Evolutionary conservation across 2,113 vertebrate species (phyloP).

Genomic region (Cranoglanis bouderius): DNA sequence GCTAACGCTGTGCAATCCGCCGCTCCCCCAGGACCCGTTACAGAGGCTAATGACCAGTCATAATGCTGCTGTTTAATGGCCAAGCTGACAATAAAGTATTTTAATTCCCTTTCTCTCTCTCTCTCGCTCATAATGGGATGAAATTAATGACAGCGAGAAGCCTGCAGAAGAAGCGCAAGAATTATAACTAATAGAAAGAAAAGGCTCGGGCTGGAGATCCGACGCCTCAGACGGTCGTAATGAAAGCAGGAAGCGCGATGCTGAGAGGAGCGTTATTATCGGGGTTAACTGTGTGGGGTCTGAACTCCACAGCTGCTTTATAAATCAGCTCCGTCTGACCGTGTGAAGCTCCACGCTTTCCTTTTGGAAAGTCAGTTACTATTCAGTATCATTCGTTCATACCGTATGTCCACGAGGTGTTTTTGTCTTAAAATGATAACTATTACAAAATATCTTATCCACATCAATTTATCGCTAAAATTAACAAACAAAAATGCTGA

Average conservation of each 20-base stretch:
- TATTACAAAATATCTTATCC: neutral
- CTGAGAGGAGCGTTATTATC: slow-evolving; percentile 50
- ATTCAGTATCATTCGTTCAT: neutral
- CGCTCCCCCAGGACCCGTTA: slow-evolving; percentile 66
- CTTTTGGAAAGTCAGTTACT: too few relatives aligned
- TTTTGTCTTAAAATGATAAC: neutral
- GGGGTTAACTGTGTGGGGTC: slow-evolving; percentile 59
- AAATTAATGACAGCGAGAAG: slow-evolving; percentile 68
- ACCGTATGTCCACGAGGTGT: neutral
- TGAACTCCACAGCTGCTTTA: slow-evolving; percentile 20
- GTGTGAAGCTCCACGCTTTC: neutral
- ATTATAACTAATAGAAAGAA: slow-evolving; percentile 56
- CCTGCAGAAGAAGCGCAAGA: slow-evolving; percentile 60
- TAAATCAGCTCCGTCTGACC: neutral
- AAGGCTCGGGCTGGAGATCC: slow-evolving; percentile 14
- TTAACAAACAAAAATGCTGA: neutral
- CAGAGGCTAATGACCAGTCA: slow-evolving; percentile 74
- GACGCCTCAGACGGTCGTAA: slow-evolving; percentile 51
- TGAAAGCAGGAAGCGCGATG: slow-evolving; percentile 58
- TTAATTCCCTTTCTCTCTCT: slow-evolving; percentile 73
- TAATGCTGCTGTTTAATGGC: slow-evolving; percentile 73
- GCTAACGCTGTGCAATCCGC: slow-evolving; percentile 59
- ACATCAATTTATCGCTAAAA: neutral
- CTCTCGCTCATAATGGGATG: slow-evolving; percentile 68
- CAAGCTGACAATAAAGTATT: slow-evolving; percentile 70